phyloP scores from a whole-genome alignment of 1,140 invertebrate genomes.

The Ylistrum balloti region DNA sequence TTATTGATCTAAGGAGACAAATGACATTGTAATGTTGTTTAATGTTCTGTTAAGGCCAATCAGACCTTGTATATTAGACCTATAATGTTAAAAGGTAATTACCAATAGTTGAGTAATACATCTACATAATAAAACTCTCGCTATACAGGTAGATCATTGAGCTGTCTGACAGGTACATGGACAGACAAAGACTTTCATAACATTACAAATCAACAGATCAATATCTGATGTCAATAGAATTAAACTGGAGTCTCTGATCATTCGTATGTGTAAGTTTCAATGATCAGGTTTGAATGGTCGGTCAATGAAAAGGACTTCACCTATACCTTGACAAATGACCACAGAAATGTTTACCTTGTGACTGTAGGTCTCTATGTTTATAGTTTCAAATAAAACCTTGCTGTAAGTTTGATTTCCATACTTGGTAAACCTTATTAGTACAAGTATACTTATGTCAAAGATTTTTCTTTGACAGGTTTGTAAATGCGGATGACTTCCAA shows the following conservation, averaged over 20 bases:
- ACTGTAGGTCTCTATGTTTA: not conserved
- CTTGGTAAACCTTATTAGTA: not conserved
- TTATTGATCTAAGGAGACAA: not conserved
- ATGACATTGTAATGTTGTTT: not conserved
- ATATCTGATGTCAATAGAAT: conserved; percentile 18
- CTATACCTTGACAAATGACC: conserved; percentile 7
- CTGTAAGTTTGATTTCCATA: conserved; percentile 9
- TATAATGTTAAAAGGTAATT: conserved; percentile 30
- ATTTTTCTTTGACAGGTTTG: not conserved
- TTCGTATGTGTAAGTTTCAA: not conserved
- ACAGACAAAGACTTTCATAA: not conserved
- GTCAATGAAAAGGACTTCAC: not conserved
- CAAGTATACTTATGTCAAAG: not conserved
- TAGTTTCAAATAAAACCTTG: not conserved
- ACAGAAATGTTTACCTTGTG: not conserved
- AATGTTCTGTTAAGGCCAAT: not conserved
- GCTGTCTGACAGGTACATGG: conserved; percentile 16
- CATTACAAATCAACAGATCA: not conserved
- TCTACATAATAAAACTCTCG: not conserved
- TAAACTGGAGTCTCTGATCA: not conserved
- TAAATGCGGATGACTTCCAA: not conserved
- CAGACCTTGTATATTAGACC: not conserved
- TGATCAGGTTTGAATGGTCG: not conserved
- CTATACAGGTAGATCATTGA: conserved; percentile 25
- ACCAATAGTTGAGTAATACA: not conserved